phyloP scores from a whole-genome alignment of 2,113 vertebrate species.

The Gymnobelideus leadbeateri region DNA sequence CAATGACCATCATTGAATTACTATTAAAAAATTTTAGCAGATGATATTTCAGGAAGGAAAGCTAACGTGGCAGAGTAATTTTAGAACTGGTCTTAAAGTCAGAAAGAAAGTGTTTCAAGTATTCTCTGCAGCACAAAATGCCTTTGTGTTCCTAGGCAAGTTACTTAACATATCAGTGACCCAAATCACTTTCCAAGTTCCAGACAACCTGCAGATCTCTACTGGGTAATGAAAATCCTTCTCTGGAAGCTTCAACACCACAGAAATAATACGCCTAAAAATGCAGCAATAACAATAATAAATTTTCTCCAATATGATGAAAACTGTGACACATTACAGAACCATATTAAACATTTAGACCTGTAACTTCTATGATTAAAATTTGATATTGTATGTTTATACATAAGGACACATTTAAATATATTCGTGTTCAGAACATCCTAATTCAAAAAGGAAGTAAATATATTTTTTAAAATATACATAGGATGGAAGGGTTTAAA shows the following conservation, averaged over 20 bases:
- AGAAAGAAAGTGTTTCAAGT: neutral
- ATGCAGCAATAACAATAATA: neutral
- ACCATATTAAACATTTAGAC: neutral
- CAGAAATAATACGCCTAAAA: neutral
- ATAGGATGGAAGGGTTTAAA: conserved; percentile 56
- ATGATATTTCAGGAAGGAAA: neutral
- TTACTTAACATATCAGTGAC: neutral
- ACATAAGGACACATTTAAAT: neutral
- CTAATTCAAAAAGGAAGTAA: conserved; percentile 6
- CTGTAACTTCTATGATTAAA: neutral
- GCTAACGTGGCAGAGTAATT: neutral
- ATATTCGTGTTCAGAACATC: neutral
- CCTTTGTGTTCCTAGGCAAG: neutral
- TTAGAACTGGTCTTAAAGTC: neutral
- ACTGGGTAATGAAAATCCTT: neutral
- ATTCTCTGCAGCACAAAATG: neutral
- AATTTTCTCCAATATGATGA: neutral
- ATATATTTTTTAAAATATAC: neutral
- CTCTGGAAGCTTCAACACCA: neutral
- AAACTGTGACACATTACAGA: neutral
- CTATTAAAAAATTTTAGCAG: neutral
- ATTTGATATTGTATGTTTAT: neutral
- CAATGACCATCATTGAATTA: neutral
- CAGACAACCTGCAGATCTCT: neutral
- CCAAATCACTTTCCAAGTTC: neutral